Conservation (phyloP, 2,797 vertebrate species). For the Cryptoblepharus egeriae region DNA sequence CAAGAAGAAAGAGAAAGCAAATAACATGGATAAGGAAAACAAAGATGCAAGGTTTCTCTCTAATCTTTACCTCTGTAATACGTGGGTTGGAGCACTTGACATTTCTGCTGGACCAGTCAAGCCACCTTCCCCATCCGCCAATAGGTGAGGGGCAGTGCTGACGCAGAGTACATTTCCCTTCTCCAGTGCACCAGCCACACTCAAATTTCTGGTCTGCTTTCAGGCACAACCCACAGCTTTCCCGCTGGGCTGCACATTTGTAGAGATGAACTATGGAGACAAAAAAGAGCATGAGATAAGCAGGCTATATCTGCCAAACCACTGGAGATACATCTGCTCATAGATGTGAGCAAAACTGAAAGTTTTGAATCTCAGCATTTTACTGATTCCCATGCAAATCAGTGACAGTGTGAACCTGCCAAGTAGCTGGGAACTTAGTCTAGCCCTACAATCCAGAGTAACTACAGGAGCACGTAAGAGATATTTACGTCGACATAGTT, state of each 20-base stretch:
- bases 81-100: conserved; percentile 98
- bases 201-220: conserved; percentile 95
- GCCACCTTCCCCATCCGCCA: conserved; percentile 91
- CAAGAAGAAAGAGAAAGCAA: not conserved
- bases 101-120: conserved; percentile 90
- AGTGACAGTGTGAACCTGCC: not conserved
- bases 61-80: conserved; percentile 91
- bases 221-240: conserved; percentile 97
- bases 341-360: too few species aligned
- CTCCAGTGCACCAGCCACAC: conserved; percentile 94
- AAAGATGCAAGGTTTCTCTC: not conserved
- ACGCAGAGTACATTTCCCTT: conserved; percentile 87
- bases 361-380: not conserved
- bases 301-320: not conserved
- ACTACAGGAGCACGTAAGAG: too few species aligned
- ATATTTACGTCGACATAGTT: too few species aligned
- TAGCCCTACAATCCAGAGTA: too few species aligned
- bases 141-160: conserved; percentile 84
- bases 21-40: not conserved
- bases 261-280: conserved; percentile 90
- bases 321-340: not conserved
- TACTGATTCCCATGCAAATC: not conserved
- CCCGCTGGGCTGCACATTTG: conserved; percentile 94
- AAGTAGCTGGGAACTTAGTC: not conserved
- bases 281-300: not conserved